Evolutionary conservation across 2,888 invertebrate species (phyloP).

Genomic region (Caenorhabditis macrosperma): DNA sequence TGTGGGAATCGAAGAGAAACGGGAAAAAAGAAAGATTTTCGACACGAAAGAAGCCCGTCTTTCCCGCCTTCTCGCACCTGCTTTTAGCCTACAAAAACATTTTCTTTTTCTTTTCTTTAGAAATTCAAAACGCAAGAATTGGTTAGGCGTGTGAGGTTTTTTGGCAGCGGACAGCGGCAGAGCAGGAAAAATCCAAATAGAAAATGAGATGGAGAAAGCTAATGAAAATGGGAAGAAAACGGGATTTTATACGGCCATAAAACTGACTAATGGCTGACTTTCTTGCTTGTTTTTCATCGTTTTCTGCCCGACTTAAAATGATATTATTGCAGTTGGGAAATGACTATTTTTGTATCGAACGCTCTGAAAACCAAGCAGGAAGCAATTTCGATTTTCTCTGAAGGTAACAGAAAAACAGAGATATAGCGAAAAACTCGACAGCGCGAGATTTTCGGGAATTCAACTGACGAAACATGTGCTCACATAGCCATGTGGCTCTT

Average conservation of each 20-base stretch:
- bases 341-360: not conserved
- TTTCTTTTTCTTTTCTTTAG: not conserved
- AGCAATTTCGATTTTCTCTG: not conserved
- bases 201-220: conserved; percentile 11
- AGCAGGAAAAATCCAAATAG: conserved; percentile 23
- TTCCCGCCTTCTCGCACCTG: conserved; percentile 4
- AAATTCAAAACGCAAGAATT: not conserved
- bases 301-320: not conserved
- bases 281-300: conserved; percentile 14
- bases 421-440: not conserved
- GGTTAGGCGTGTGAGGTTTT: not conserved
- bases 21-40: not conserved
- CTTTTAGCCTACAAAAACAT: not conserved
- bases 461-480: not conserved
- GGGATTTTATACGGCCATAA: conserved; percentile 41
- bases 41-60: not conserved
- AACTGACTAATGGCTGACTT: conserved; percentile 35
- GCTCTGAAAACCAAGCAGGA: not conserved
- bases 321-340: not conserved
- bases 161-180: not conserved
- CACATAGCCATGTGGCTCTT: not conserved
- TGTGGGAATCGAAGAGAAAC: not conserved
- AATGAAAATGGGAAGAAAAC: conserved; percentile 24
- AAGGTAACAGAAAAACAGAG: not conserved
- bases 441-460: not conserved